phyloP scores from a whole-genome alignment of 2,888 invertebrate genomes.

The Caenorhabditis angaria region DNA sequence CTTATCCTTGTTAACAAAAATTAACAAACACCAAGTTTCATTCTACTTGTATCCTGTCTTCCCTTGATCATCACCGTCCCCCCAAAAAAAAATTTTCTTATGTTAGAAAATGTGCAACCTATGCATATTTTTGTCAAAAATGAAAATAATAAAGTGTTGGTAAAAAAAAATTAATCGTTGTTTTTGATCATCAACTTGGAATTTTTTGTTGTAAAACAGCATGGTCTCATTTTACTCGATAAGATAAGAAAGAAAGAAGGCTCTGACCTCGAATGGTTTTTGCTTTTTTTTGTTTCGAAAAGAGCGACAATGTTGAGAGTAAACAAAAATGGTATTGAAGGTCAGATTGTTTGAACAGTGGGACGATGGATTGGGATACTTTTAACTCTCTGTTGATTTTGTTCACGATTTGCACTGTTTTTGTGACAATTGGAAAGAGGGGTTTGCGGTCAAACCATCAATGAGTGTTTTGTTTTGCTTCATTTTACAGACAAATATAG shows the following conservation, averaged over 20 bases:
- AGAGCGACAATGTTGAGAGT: conserved; percentile 26
- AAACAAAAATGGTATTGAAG: conserved; percentile 10
- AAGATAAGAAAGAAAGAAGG: neutral
- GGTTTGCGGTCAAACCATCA: no score
- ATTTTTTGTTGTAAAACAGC: neutral
- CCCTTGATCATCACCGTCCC: conserved; percentile 4
- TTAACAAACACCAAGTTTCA: neutral
- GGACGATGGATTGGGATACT: conserved; percentile 10
- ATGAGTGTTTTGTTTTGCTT: no score
- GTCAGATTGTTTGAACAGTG: conserved; percentile 35
- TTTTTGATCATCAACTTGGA: neutral
- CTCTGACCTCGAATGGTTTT: conserved; percentile 7
- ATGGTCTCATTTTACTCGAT: neutral
- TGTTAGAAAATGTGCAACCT: neutral
- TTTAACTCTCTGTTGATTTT: conserved; percentile 8
- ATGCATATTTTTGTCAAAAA: neutral
- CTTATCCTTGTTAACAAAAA: neutral
- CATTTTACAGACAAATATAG: no score
- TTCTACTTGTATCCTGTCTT: neutral
- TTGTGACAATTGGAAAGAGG: no score
- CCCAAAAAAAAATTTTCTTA: conserved; percentile 1
- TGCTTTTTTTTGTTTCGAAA: conserved; percentile 29
- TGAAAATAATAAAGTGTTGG: conserved; percentile 11
- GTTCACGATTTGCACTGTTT: neutral
- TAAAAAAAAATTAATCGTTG: neutral